Percentiles rank a stretch among this genome's conserved stretches.
Evolutionary conservation across 2,113 vertebrate species (phyloP).

Genomic region (Myocastor coypus): DNA sequence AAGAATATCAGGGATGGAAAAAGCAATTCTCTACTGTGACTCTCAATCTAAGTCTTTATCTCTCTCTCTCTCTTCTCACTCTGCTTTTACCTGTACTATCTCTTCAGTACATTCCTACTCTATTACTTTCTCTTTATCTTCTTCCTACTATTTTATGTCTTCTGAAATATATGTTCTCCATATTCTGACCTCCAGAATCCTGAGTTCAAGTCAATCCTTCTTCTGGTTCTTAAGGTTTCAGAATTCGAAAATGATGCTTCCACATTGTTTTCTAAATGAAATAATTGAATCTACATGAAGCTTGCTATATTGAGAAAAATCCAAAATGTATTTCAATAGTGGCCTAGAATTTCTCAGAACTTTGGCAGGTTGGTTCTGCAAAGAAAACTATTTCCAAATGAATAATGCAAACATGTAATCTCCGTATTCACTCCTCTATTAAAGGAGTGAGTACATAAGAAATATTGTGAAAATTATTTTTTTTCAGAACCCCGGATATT

Average conservation of each 20-base stretch:
- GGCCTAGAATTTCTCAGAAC: neutral
- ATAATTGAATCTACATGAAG: neutral
- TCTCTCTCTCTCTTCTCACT: neutral
- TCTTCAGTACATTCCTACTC: neutral
- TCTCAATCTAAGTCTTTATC: neutral
- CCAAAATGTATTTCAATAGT: slow-evolving; percentile 5
- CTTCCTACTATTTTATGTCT: neutral
- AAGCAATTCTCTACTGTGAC: neutral
- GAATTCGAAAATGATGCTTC: neutral
- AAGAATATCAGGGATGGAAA: neutral
- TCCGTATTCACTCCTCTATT: neutral
- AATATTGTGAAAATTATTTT: neutral
- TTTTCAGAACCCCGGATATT: slow-evolving; percentile 3
- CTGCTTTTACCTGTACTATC: no score
- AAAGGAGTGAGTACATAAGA: neutral
- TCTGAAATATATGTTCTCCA: neutral
- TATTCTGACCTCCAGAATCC: neutral
- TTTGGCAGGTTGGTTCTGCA: neutral
- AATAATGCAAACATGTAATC: neutral
- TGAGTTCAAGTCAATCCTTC: neutral
- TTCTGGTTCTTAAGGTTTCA: neutral
- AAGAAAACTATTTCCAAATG: neutral
- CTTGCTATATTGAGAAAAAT: neutral
- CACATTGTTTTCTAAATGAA: neutral
- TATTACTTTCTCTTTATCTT: neutral